These are phyloP conservation scores for Patella ulyssiponensis DNA, from an alignment of 2,888 invertebrate genomes.

Conservation along the genomic window DNA sequence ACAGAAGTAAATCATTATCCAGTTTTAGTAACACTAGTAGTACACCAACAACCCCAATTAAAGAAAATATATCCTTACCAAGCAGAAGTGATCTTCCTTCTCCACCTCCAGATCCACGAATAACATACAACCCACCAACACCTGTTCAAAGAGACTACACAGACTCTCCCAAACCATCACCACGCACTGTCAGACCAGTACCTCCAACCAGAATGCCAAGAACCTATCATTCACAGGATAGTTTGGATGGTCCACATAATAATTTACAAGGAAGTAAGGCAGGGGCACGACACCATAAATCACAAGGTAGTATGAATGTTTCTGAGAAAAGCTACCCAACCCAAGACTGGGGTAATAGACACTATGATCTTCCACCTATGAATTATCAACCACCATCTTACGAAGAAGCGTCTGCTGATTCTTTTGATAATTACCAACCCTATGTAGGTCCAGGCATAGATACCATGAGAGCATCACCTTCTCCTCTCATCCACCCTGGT, in stretches of 20 bases:
- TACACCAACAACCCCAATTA: slow-evolving; percentile 26
- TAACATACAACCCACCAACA: background rate
- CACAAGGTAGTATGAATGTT: background rate
- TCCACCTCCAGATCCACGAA: background rate
- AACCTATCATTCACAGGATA: background rate
- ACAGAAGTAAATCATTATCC: slow-evolving; percentile 46
- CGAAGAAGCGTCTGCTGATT: background rate
- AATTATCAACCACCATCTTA: background rate
- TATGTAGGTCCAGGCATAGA: background rate
- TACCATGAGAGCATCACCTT: background rate
- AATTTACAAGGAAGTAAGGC: background rate
- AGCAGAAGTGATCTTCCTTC: slow-evolving; percentile 12
- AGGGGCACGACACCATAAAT: background rate
- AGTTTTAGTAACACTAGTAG: slow-evolving; percentile 52
- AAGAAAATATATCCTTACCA: slow-evolving; percentile 27
- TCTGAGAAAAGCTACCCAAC: too few species aligned
- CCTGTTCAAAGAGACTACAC: background rate
- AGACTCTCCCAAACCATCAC: background rate
- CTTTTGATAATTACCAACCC: background rate
- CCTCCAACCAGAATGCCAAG: background rate
- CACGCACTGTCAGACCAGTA: background rate
- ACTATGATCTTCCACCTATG: background rate
- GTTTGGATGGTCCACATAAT: background rate
- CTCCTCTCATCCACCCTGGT: background rate
- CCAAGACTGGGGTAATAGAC: too few species aligned